Evolutionary conservation across 2,113 vertebrate species (phyloP), one percentile per base, ranked within the genome.

Genomic region (Anoura caudifer): DNA sequence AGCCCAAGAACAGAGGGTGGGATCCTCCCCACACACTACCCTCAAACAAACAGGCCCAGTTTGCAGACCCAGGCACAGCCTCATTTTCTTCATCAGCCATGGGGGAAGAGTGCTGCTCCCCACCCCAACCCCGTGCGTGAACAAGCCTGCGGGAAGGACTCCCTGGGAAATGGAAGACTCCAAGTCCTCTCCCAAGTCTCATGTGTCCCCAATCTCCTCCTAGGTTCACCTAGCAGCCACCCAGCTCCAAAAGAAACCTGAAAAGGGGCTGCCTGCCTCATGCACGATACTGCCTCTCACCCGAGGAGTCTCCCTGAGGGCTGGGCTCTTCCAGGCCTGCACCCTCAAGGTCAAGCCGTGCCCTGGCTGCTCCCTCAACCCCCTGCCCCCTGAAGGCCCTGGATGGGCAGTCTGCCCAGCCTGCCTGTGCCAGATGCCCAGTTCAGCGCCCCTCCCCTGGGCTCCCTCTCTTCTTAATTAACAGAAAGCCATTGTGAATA

Each of bases 391-490:
- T 24, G 45, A 70, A 91, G 69, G 20, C 79, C 52, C 65, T 26
- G 17, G 38, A 54, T 50, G 33, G 86, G 87, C 83, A 84, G 73
- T 31, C 70, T 70, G 86, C 94, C 82, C 4, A 7, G 69, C 69
- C 20, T 15, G 19, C 38, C 56, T 41, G 67, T 2, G 16, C 86
- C 89, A 84, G 84, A 96, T 0, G 20, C 82, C 61, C 96, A 83
- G 97, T 98, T 97, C 14, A 5, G 63, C 77, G 52, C 73, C 96
- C 97, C 97, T 98, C 98, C 98, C 98, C 96, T 95, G 97, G 97
- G 98, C 95, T 97, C 96, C 36, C n/a, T 97, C 94, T 97, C 97
- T 98, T 97, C 98, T 98, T 99, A 99, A 98, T 99, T 98, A 98
- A 98, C 90, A 98, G 98, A 94, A 98, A 97, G 86, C 89, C 97